These are phyloP conservation scores for Halictus ligatus DNA, from an alignment of 2,888 invertebrate species.

Conservation along the genomic window DNA sequence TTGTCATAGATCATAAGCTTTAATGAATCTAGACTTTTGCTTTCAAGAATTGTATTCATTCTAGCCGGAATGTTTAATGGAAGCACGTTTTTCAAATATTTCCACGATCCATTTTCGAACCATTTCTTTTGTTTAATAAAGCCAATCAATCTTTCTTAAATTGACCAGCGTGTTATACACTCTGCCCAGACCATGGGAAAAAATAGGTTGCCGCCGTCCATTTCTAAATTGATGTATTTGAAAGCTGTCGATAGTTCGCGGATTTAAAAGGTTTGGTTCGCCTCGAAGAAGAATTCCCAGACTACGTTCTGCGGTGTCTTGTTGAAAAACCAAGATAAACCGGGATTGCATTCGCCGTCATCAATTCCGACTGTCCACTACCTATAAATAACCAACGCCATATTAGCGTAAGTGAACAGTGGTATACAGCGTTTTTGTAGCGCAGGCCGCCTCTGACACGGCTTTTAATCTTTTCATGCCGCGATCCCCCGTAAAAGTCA, in stretches of 20 bases:
- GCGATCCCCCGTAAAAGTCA: slow-evolving; percentile 16
- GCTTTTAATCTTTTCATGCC: slow-evolving; percentile 29
- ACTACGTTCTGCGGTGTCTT: neutral
- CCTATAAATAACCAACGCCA: slow-evolving; percentile 21
- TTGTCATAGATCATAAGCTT: too few relatives aligned
- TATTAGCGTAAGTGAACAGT: slow-evolving; percentile 17
- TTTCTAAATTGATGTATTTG: neutral
- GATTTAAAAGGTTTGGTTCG: neutral
- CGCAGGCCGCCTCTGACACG: neutral
- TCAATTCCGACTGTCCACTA: neutral
- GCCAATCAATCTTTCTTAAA: neutral
- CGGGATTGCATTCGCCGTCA: neutral
- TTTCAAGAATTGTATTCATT: too few relatives aligned
- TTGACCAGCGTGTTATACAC: neutral
- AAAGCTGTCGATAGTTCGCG: neutral
- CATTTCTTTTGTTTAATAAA: neutral
- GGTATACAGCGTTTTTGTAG: slow-evolving; percentile 17
- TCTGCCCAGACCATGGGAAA: neutral
- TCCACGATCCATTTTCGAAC: too few relatives aligned
- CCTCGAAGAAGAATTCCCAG: neutral
- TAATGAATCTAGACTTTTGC: too few relatives aligned
- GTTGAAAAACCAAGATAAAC: neutral
- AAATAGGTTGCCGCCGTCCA: neutral
- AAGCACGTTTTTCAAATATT: too few relatives aligned
- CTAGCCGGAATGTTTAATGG: too few relatives aligned